Percentiles rank a stretch among this genome's conserved stretches.
These are phyloP conservation scores for Gadus chalcogrammus DNA, from an alignment of 2,113 vertebrate species.

Conservation along the genomic window DNA sequence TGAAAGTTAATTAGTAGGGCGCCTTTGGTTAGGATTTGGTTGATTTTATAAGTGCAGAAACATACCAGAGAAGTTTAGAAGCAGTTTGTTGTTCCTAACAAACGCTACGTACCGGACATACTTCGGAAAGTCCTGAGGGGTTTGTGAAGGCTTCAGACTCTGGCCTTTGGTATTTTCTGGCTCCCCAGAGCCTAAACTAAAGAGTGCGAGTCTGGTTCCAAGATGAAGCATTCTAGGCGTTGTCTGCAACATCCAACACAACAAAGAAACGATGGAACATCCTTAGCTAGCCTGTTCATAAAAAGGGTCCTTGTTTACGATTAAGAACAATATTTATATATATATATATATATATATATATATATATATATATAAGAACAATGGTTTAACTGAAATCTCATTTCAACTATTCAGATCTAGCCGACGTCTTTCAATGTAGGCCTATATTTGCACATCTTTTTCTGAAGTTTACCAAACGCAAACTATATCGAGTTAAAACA, in stretches of 20 bases:
- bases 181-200: conserved; percentile 41
- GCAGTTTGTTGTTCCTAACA: too few relatives aligned
- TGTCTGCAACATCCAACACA: conserved; percentile 12
- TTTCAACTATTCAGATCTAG: background rate
- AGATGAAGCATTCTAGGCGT: conserved; percentile 55
- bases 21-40: too few relatives aligned
- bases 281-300: background rate
- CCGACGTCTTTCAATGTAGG: background rate
- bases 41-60: too few relatives aligned
- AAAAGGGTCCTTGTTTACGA: background rate
- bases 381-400: background rate
- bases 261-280: background rate
- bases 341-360: too few relatives aligned
- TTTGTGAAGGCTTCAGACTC: conserved; percentile 21
- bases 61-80: background rate
- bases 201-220: conserved; percentile 54
- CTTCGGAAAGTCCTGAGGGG: conserved; percentile 56
- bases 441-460: background rate
- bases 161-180: conserved; percentile 30
- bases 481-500: background rate
- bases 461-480: background rate
- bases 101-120: conserved; percentile 45
- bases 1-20: conserved; percentile 17
- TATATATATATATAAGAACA: too few relatives aligned
- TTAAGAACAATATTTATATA: background rate